Evolutionary conservation across 2,113 vertebrate genomes (phyloP), one percentile per base, ranked within the genome.

Genomic region (Neolamprologus ventralis): DNA sequence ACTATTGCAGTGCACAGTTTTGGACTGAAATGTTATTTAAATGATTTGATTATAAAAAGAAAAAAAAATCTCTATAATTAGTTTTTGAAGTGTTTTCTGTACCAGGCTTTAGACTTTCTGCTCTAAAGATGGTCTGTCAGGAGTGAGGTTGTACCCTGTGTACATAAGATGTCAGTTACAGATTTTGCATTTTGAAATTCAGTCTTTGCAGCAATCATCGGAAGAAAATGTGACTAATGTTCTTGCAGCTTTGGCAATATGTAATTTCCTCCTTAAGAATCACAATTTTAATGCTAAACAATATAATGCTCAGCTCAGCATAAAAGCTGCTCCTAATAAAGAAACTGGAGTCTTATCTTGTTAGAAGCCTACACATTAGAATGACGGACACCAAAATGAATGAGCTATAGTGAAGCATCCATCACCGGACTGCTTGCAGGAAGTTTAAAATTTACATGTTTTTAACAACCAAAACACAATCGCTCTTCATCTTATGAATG

Each of bases 391-490:
- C 9, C 42, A 47, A 17, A 31, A 65, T 57, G 7, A 63, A 35
- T 23, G 54, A 60, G 16, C 13, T 45, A 26, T 11, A 13, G 31
- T 37, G 5, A 33, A 35, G 45, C 40, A 54, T 58, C 4, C 40
- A 88, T 86, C 55, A 80, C 9, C 0, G 40, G 13, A 68, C 81
- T 40, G 83, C 82, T 51, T 75, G 9, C 47, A 85, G 31, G 82
- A 90, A 83, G 82, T 84, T 82, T 45, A 16, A 84, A 53, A 63
- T 84, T 26, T 49, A 55, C 40, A 49, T 91, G 82, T 37, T 81
- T 84, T 31, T 63, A 19, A 12, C 14, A 81, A 88, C 88, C 58
- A 90, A 88, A 90, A 45, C 23, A 54, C 19, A 57, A 13, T 63
- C 31, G 3, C 21, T 63, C 49, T 86, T 83, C 37, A 71, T 88